A percentile compares a stretch with the other conserved stretches of the same genome.
Conservation (phyloP, 2,888 invertebrate genomes). For the Gymnoscelis rufifasciata region DNA sequence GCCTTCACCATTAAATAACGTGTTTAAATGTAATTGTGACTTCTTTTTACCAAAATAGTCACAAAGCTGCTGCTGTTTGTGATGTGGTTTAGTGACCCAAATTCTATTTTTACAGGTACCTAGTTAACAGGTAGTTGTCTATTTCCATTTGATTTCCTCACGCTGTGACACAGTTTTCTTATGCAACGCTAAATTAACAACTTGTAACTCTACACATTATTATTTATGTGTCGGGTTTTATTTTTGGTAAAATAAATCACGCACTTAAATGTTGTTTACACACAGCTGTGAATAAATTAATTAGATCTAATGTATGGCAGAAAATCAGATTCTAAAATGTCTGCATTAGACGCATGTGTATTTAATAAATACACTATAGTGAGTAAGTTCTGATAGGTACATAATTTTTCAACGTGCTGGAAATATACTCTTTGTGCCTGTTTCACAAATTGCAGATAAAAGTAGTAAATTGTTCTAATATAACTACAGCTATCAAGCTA, state of each 20-base stretch:
- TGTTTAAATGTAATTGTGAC: too few relatives aligned
- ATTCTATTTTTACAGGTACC: slow-evolving; percentile 56
- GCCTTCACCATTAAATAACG: too few relatives aligned
- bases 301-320: slow-evolving; percentile 4
- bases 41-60: slow-evolving; percentile 14
- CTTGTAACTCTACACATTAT: slow-evolving; percentile 1
- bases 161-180: slow-evolving; percentile 50
- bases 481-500: too few relatives aligned
- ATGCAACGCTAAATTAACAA: slow-evolving; percentile 18
- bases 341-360: neutral
- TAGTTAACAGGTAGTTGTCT: slow-evolving; percentile 47
- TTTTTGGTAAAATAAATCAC: slow-evolving; percentile 4
- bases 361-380: neutral
- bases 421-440: too few relatives aligned
- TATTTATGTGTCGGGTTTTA: slow-evolving; percentile 3
- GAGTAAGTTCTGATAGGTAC: neutral
- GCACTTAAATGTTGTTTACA: slow-evolving; percentile 6
- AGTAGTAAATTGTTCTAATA: too few relatives aligned
- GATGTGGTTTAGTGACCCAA: slow-evolving; percentile 36
- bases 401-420: too few relatives aligned
- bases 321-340: slow-evolving; percentile 9
- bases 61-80: slow-evolving; percentile 25
- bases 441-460: too few relatives aligned
- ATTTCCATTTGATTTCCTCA: slow-evolving; percentile 56
- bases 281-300: slow-evolving; percentile 11